phyloP scores from a whole-genome alignment of 2,888 invertebrate species.

The Ceriagrion tenellum region DNA sequence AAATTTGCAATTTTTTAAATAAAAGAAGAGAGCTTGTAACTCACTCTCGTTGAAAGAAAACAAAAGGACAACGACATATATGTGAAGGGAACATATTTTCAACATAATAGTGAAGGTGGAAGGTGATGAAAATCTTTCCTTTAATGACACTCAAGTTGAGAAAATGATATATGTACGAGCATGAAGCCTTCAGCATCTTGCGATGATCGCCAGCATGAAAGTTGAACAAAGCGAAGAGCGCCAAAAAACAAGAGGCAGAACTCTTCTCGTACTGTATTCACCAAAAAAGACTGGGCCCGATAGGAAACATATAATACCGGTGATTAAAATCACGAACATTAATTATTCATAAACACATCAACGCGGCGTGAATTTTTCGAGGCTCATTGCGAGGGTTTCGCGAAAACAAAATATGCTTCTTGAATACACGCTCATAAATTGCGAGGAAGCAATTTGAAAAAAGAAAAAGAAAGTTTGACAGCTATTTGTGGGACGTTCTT shows the following conservation, averaged over 20 bases:
- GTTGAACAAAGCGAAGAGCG: background rate
- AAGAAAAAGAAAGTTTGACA: background rate
- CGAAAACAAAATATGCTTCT: background rate
- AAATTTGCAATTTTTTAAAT: background rate
- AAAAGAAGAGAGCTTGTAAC: background rate
- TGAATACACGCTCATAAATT: conserved; percentile 33
- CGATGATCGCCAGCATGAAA: background rate
- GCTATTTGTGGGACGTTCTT: background rate
- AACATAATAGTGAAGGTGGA: background rate
- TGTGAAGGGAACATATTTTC: background rate
- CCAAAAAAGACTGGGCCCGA: background rate
- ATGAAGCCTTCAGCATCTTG: background rate
- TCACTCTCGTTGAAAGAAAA: background rate
- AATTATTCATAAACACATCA: conserved; percentile 55
- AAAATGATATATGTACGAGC: conserved; percentile 51
- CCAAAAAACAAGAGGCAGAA: background rate
- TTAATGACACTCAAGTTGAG: conserved; percentile 5
- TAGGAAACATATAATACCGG: conserved; percentile 45
- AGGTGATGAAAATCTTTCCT: conserved; percentile 59
- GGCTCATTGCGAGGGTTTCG: conserved; percentile 23
- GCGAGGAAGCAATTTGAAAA: background rate
- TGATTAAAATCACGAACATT: conserved; percentile 62
- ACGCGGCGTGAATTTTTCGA: conserved; percentile 18
- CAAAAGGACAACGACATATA: background rate
- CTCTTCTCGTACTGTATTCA: background rate